These are phyloP conservation scores for Neoitamus cyanurus DNA, from an alignment of 2,888 invertebrate genomes.

Conservation along the genomic window DNA sequence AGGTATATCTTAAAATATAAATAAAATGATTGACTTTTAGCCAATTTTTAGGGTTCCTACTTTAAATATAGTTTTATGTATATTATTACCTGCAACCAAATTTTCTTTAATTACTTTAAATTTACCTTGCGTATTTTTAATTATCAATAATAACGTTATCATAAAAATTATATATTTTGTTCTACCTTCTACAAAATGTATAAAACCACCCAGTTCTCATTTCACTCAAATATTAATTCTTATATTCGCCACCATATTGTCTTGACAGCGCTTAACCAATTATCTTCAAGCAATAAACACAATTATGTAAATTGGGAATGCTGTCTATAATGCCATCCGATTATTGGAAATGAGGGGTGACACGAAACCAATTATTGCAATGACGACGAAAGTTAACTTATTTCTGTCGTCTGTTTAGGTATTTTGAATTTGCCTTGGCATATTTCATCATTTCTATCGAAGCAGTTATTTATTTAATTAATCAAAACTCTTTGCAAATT, in stretches of 20 bases:
- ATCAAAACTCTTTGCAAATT: not conserved
- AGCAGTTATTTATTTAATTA: not conserved
- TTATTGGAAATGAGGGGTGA: not conserved
- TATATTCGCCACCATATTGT: not conserved
- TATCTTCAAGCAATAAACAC: not conserved
- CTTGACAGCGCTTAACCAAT: not conserved
- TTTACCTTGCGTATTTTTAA: too few relatives aligned
- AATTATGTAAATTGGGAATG: not conserved
- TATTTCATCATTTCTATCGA: not conserved
- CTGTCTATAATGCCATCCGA: not conserved
- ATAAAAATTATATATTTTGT: too few relatives aligned
- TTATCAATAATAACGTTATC: too few relatives aligned
- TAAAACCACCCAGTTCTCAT: not conserved
- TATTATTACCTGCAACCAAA: too few relatives aligned
- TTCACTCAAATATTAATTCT: not conserved
- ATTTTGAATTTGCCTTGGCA: not conserved
- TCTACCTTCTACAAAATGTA: too few relatives aligned
- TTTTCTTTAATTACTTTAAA: too few relatives aligned
- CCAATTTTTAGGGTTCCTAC: too few relatives aligned
- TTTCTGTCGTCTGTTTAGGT: not conserved
- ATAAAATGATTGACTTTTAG: too few relatives aligned
- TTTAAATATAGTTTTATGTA: too few relatives aligned
- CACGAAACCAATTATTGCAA: not conserved
- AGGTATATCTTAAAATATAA: too few relatives aligned
- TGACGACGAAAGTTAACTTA: not conserved